These are phyloP conservation scores for Zaprionus ghesquierei DNA, from an alignment of 1,140 invertebrate species.

Conservation along the genomic window DNA sequence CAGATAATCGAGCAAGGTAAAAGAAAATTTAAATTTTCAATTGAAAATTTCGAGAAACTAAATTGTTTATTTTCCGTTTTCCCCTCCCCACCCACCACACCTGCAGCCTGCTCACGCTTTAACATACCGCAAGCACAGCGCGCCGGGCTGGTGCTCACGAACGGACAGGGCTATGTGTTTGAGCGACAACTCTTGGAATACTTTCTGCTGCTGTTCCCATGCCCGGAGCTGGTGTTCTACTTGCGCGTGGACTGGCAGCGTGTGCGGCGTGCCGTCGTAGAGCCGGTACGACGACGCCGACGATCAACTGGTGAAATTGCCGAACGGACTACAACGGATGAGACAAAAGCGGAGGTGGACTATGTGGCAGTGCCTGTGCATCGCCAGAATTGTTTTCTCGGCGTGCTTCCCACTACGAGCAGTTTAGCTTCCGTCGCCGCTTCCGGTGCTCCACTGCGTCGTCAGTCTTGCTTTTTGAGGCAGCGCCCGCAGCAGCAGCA, in stretches of 20 bases:
- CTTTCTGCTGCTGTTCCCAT: constrained; percentile 69
- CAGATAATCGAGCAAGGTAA: constrained; percentile 60
- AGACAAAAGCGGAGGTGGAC: constrained; percentile 10
- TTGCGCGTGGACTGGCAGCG: constrained; percentile 61
- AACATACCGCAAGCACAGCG: constrained; percentile 43
- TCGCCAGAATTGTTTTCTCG: constrained; percentile 74
- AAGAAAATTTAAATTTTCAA: neutral
- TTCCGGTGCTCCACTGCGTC: constrained; percentile 19
- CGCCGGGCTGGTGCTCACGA: constrained; percentile 54
- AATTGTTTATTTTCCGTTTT: neutral
- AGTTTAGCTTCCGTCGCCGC: neutral
- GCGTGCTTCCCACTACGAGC: constrained; percentile 39
- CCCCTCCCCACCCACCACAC: no score
- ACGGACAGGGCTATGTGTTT: constrained; percentile 65
- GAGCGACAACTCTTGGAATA: constrained; percentile 67
- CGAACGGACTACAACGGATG: neutral
- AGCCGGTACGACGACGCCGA: constrained; percentile 19
- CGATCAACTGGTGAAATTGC: constrained; percentile 2
- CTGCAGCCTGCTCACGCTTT: constrained; percentile 51
- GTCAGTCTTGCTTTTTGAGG: constrained; percentile 38
- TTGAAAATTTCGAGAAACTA: neutral
- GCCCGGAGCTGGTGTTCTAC: constrained; percentile 62
- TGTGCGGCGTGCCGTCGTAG: constrained; percentile 33
- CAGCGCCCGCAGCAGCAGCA: constrained; percentile 1
- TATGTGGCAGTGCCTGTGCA: constrained; percentile 63